Base-by-base conservation (phyloP, 2,797 vertebrate species). In the Gephyroberyx darwinii region DNA sequence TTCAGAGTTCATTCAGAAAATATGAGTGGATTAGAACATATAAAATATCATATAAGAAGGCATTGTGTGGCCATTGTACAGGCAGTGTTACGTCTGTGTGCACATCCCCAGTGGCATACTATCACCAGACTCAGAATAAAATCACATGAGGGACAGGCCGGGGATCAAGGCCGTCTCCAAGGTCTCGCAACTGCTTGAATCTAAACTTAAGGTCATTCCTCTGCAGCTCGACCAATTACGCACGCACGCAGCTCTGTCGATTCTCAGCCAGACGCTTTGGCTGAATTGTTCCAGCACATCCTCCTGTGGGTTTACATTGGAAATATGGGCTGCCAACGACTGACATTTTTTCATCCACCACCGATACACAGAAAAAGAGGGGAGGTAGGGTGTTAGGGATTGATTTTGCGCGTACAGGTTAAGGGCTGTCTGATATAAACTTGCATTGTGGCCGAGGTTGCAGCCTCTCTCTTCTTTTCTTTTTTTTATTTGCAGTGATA, bases 161-260 rank as follows among this genome's bases (percentile, higher is more conserved):
- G 88, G 75, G 86, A 91, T 83, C 77, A 68, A 87, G 82, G 81
- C 77, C 14, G 83, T 86, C 88, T 90, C 84, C 83, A 85, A 91
- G 90, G 90, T 85, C 88, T 90, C 85, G 73, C 88, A 90, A 91
- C 85, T 90, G 87, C 85, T 84, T 86, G 80, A 83, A 75, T 90
- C 84, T 91, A 92, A 92, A 91, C 90, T 88, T 88, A 83, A 90
- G 90, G 91, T 91, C 92, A 86, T 92, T 91, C 83, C 90, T 89
- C 90, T 87, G 79, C 86, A 87, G 85, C 75, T 90, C 64, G 76
- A 90, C 90, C 88, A 90, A 90, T 90, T 90, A 92, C 82, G 67
- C 87, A 83, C 14, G 81, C 83, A 89, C 64, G 78, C 82, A 86
- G 88, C 82, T 85, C 90, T 88, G 90, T 62, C 35, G 74, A 91